Conservation (phyloP, 2,797 vertebrate species). For the Semotilus atromaculatus region DNA sequence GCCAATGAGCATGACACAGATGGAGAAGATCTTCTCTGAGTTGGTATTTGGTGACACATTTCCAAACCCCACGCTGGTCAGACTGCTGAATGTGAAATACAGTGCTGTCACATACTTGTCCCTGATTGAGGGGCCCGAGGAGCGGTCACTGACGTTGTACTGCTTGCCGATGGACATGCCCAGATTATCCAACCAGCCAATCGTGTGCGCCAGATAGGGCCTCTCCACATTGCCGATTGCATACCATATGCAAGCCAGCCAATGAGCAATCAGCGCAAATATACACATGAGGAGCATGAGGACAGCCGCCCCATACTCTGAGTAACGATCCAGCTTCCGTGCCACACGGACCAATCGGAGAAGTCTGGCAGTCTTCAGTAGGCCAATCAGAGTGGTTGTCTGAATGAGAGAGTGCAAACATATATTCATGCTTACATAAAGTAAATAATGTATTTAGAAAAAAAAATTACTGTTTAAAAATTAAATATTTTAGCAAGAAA, state of each 20-base stretch:
- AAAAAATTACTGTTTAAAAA: no score
- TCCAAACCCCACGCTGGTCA: slow-evolving; percentile 98
- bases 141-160: slow-evolving; percentile 95
- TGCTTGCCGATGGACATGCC: slow-evolving; percentile 95
- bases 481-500: background rate
- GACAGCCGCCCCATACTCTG: slow-evolving; percentile 97
- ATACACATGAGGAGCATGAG: slow-evolving; percentile 99
- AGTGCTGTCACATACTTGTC: slow-evolving; percentile 99
- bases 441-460: background rate
- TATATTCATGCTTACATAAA: background rate
- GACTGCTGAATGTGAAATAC: slow-evolving; percentile 99
- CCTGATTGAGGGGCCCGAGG: slow-evolving; percentile 97
- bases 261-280: slow-evolving; percentile 97
- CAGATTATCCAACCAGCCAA: slow-evolving; percentile 97
- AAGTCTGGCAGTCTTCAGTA: slow-evolving; percentile 95
- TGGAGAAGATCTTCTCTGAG: slow-evolving; percentile 99
- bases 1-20: slow-evolving; percentile 99
- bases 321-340: slow-evolving; percentile 96
- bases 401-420: slow-evolving; percentile 68
- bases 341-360: slow-evolving; percentile 94
- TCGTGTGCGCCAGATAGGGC: slow-evolving; percentile 95
- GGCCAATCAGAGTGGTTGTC: slow-evolving; percentile 97
- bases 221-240: slow-evolving; percentile 98
- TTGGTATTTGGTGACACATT: slow-evolving; percentile 99
- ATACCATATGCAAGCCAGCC: slow-evolving; percentile 99